These are phyloP conservation scores for Sitobion miscanthi DNA, from an alignment of 1,140 invertebrate species.

Conservation along the genomic window DNA sequence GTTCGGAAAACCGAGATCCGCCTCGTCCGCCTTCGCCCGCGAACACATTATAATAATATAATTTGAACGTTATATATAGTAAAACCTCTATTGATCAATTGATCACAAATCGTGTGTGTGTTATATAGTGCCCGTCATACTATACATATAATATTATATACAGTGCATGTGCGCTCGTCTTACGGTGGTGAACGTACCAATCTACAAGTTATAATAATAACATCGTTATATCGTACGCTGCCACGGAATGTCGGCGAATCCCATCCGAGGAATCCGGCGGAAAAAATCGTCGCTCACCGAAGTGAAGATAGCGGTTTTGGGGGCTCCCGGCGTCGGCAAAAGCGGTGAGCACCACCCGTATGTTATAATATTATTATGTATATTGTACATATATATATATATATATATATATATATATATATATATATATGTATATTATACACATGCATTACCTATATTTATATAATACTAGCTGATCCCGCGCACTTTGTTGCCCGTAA, in stretches of 20 bases:
- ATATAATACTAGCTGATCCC: too few species aligned
- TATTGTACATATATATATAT: too few species aligned
- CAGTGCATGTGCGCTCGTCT: neutral
- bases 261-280: constrained; percentile 76
- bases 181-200: neutral
- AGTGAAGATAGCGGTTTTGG: constrained; percentile 86
- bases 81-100: neutral
- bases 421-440: too few species aligned
- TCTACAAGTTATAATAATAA: neutral
- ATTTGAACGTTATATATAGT: neutral
- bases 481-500: too few species aligned
- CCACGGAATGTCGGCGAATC: constrained; percentile 66
- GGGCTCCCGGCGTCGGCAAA: constrained; percentile 85
- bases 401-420: too few species aligned
- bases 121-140: neutral
- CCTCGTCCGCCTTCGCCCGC: too few species aligned
- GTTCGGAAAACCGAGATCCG: neutral
- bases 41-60: too few species aligned
- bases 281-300: constrained; percentile 89
- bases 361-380: too few species aligned
- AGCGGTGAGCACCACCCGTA: constrained; percentile 73
- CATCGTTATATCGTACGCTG: neutral
- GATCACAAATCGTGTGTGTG: neutral
- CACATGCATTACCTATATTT: too few species aligned
- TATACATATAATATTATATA: neutral